These are phyloP conservation scores for Symphodus melops DNA, from an alignment of 2,113 vertebrate genomes.

Conservation along the genomic window DNA sequence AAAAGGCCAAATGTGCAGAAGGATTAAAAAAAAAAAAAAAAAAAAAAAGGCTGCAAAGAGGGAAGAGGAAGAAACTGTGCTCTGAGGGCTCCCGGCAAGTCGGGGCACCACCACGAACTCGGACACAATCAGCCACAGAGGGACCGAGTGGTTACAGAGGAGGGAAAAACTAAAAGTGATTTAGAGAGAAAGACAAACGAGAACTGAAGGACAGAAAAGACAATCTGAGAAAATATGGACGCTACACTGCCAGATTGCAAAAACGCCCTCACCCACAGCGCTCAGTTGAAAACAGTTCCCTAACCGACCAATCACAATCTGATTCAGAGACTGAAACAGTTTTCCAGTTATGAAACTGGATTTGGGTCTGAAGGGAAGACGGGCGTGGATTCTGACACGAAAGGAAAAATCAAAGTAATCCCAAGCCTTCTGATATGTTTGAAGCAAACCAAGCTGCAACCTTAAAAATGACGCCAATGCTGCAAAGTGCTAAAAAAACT, in stretches of 20 bases:
- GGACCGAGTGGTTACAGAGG: not conserved
- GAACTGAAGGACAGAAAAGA: not conserved
- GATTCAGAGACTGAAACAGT: not conserved
- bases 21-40: too few relatives aligned
- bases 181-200: constrained; percentile 4
- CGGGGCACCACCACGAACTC: not conserved
- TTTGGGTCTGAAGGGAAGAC: not conserved
- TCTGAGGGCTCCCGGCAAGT: not conserved
- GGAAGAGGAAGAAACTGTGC: not conserved
- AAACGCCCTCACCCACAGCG: too few relatives aligned
- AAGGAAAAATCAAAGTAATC: not conserved
- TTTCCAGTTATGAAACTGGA: not conserved
- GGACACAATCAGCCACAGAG: constrained; percentile 3
- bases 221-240: too few relatives aligned
- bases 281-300: too few relatives aligned
- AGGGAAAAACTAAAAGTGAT: not conserved
- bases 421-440: too few relatives aligned
- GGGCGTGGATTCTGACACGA: not conserved
- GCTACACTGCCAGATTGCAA: too few relatives aligned
- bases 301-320: too few relatives aligned
- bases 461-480: too few relatives aligned
- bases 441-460: too few relatives aligned
- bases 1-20: not conserved
- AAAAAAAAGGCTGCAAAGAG: not conserved
- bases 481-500: too few relatives aligned